Percentiles rank a stretch among this genome's conserved stretches.
These are phyloP conservation scores for Melospiza georgiana DNA, from an alignment of 2,113 vertebrate genomes.

Conservation along the genomic window DNA sequence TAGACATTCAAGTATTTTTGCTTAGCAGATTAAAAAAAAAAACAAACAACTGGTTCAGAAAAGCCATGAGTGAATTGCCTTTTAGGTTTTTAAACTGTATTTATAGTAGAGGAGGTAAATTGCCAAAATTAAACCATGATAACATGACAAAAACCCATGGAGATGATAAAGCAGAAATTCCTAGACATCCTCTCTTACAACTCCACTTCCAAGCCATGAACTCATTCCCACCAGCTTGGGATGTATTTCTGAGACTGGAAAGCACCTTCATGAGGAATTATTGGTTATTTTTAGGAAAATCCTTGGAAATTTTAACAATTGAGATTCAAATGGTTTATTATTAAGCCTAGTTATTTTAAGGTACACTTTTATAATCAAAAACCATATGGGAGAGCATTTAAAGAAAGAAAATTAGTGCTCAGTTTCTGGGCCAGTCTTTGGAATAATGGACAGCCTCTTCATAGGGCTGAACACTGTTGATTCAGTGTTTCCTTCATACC, in stretches of 20 bases:
- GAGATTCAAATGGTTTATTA: not conserved
- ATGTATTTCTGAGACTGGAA: not conserved
- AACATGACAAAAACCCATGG: not conserved
- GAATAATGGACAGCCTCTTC: not conserved
- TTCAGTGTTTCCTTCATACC: not conserved
- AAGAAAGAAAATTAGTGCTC: not conserved
- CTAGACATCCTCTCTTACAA: not conserved
- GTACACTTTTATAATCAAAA: not conserved
- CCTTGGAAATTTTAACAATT: not conserved
- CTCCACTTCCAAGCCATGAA: not conserved
- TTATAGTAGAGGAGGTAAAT: not conserved
- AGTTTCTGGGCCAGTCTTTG: not conserved
- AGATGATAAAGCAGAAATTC: slow-evolving; percentile 1
- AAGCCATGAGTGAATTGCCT: not conserved
- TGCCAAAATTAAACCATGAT: slow-evolving; percentile 9
- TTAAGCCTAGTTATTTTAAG: not conserved
- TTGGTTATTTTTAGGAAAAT: not conserved
- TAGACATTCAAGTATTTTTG: not conserved
- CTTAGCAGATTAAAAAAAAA: not conserved
- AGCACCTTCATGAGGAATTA: not conserved
- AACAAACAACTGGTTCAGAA: not conserved
- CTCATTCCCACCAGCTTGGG: not conserved
- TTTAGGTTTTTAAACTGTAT: not conserved
- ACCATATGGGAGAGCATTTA: not conserved
- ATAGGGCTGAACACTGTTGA: not conserved